Evolutionary conservation across 2,113 vertebrate species (phyloP).

Genomic region (Gnathonemus echidnorhynchus): DNA sequence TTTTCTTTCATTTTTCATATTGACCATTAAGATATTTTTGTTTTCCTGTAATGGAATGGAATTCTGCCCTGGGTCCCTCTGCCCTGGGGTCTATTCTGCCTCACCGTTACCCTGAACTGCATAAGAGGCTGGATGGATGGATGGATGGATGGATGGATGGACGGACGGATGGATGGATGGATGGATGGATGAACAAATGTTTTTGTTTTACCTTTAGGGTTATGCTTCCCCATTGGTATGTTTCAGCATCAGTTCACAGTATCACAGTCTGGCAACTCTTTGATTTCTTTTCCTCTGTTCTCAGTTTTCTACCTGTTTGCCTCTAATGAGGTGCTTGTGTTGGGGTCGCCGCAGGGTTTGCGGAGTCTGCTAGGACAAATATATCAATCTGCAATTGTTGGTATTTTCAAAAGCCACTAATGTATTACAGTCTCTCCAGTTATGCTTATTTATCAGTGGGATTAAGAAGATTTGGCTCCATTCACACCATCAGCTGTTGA

Average conservation of each 20-base stretch:
- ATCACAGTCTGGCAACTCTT: background rate
- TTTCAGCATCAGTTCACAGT: background rate
- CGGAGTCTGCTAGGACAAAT: background rate
- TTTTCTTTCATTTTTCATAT: background rate
- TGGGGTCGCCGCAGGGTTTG: background rate
- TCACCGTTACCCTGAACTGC: background rate
- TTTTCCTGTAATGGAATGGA: background rate
- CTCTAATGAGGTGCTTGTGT: background rate
- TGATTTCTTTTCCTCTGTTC: background rate
- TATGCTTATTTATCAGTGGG: background rate
- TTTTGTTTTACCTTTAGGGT: background rate
- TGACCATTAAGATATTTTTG: background rate
- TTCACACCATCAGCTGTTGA: background rate
- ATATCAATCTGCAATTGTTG: background rate
- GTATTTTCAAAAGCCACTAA: background rate
- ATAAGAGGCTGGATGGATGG: background rate
- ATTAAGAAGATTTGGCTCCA: background rate
- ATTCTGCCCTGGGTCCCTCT: background rate
- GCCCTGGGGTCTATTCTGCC: background rate
- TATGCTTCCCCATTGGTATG: background rate
- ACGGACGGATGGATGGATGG: background rate
- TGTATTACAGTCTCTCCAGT: background rate
- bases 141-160: background rate
- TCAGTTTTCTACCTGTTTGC: background rate
- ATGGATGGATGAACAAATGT: background rate